Base-by-base conservation (phyloP, 2,888 invertebrate species). In the Lithophane semibrunnea region DNA sequence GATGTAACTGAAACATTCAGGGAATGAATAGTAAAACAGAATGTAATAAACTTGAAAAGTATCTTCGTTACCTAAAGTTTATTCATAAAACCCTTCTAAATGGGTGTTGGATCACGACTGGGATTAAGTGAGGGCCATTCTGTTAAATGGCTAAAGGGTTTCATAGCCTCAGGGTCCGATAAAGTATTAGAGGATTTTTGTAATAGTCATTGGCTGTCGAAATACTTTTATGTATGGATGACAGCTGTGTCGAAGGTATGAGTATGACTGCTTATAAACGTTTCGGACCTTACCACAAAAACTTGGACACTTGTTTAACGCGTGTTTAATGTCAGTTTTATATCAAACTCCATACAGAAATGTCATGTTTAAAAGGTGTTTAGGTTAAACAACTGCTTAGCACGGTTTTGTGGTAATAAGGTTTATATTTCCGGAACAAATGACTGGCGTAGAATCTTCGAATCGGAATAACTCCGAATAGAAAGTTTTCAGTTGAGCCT, bases 101-200 rank as follows among this genome's bases (percentile, higher is more conserved):
- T 60, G 47, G 54, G 54, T 37, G 63, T 54, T n/a, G 42, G 63
- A 69, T 60, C 44, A 52, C 18, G 68, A 61, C 49, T 69, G 18
- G 52, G 73, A 83, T 83, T 79, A 63, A 72, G 65, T 70, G 56
- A 9, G 58, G n/a, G 21, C 47, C 61, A 58, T 79, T 73, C 21
- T 21, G 65, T 63, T 73, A 79, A 82, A 80, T 79, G 61, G 52
- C 69, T 37, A 21, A 70, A 58, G 24, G 44, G 66, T 56, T 58
- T 52, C 12, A 69, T 69, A 61, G 54, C 58, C 24, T 52, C 8
- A 52, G 60, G 68, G 69, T 37, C 65, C 29, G 29, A 21, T 79
- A 66, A 83, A 65, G 13, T 79, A 79, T 61, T 47, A 18, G 24
- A 42, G 44, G n/a, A 29, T 44, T 44, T 69, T 58, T 42, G 10